Evolutionary conservation across 2,888 invertebrate genomes (phyloP), one percentile per base, ranked within the genome.

Genomic region (Troides helena): DNA sequence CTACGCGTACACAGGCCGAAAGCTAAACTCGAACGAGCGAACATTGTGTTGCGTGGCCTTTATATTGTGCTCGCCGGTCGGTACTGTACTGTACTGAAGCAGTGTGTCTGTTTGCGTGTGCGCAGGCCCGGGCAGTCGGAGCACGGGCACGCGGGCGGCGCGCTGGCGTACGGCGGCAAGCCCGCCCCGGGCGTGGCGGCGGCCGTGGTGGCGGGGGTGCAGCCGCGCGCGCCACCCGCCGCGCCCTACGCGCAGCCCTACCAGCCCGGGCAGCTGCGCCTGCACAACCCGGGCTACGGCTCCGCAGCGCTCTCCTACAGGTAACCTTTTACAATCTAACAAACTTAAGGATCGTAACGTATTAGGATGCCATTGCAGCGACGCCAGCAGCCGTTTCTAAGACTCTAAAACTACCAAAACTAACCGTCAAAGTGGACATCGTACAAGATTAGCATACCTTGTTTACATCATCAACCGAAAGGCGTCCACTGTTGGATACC

Each of bases 221-320:
- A n/a, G 96, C 97, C 76, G 94, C 97, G 53, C 93, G 94, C 58
- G 95, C 96, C 46, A 95, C 97, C 0, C 97, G 93, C 0, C 97
- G 93, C 65, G 96, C 95, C 0, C 85, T 97, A 70, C 67, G 70
- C 70, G 62, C 70, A 70, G 63, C 60, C 66, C 63, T 67, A 70
- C 67, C 70, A 66, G 60, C 67, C 57, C 39, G 23, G 82, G 36
- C 92, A 97, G 71, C 86, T 90, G 0, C 76, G 80, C 8, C 94
- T 95, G 58, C 90, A 94, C 67, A 66, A 70, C 67, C 70, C 70
- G 87, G 70, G 70, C 39, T 70, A 70, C 43, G 70, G 70, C 58
- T 70, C 70, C 60, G 70, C 70, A 17, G 63, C 70, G 8, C 70
- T 70, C 67, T 39, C 70, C 3, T 70, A 70, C 67, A 70, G 70